phyloP scores from a whole-genome alignment of 2,113 vertebrate genomes.

The Austrofundulus limnaeus region DNA sequence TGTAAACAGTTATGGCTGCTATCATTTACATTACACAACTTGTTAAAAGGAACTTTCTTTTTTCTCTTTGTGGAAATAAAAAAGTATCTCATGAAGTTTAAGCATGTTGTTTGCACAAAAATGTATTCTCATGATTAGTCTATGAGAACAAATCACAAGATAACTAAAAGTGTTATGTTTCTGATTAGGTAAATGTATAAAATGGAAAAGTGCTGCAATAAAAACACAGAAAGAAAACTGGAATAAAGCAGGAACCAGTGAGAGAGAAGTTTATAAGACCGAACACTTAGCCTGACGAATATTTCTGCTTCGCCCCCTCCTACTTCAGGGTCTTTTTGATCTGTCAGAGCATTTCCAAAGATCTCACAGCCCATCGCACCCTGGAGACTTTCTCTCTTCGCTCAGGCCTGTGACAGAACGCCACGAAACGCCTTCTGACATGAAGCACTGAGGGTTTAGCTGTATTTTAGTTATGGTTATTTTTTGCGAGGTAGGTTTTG shows the following conservation, averaged over 20 bases:
- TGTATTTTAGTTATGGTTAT: conserved; percentile 2
- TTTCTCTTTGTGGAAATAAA: not conserved
- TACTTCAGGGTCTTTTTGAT: conserved; percentile 48
- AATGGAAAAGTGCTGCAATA: not conserved
- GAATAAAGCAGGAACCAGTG: conserved; percentile 8
- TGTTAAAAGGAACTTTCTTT: not conserved
- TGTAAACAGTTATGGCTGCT: not conserved
- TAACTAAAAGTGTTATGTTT: not conserved
- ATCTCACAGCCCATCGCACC: conserved; percentile 35
- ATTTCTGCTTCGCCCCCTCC: conserved; percentile 41
- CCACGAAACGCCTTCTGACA: conserved; percentile 36
- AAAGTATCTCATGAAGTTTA: too few relatives aligned
- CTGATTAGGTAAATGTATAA: not conserved
- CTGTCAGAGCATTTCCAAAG: conserved; percentile 36
- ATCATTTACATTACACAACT: not conserved
- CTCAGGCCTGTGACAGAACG: conserved; percentile 21
- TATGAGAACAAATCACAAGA: not conserved
- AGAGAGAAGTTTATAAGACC: conserved; percentile 27
- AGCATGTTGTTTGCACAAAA: too few relatives aligned
- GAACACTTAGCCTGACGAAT: conserved; percentile 29
- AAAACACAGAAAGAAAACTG: not conserved
- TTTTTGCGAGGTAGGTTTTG: conserved; percentile 21
- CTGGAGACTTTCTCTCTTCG: conserved; percentile 13
- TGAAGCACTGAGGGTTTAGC: conserved; percentile 23
- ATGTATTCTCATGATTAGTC: too few relatives aligned